Evolutionary conservation across 2,113 vertebrate genomes (phyloP), one percentile per base, ranked within the genome.

Genomic region (Toxotes chatareus): DNA sequence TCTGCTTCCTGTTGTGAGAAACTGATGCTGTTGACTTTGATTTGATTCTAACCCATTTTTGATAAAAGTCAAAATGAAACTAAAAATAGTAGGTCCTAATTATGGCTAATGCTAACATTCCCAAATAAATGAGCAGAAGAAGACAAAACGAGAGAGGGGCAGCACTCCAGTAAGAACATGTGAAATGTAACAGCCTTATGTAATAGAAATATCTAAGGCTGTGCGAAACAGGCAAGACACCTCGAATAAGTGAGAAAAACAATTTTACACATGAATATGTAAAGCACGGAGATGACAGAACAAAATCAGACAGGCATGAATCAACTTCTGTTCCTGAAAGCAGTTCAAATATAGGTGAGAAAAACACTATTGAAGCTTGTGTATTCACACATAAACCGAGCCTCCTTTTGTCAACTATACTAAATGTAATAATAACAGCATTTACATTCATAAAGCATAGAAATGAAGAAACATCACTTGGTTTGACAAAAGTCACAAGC

Each of bases 251-350:
- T 76, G 70, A 79, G 42, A 80, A 80, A 57, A 69, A 62, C 34
- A 40, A 17, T 51, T 83, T 80, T 67, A 59, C 59, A 62, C 40
- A 32, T 71, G 56, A 69, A 89, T 67, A 68, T 76, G 49, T 74
- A 27, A 75, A 64, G 13, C 5, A 38, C 12, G 44, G 34, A 66
- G 55, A 68, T 70, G 59, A 79, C n/a, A 51, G 47, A 80, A 79
- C n/a, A 55, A 34, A 87, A 68, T 31, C 75, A 81, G 76, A 74
- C 67, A 56, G 51, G 57, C 64, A 66, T 36, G 36, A 83, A 77
- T 69, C 68, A 70, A 44, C 34, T 40, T 77, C 36, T 79, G 49
- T 64, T 66, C 53, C 34, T 62, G n/a, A 83, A 19, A 49, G 42
- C 27, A 19, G 32, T 63, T 66, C 77, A 57, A 83, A 72, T 44